These are phyloP conservation scores for Drosophila saltans DNA, from an alignment of 1,140 invertebrate species.

Conservation along the genomic window DNA sequence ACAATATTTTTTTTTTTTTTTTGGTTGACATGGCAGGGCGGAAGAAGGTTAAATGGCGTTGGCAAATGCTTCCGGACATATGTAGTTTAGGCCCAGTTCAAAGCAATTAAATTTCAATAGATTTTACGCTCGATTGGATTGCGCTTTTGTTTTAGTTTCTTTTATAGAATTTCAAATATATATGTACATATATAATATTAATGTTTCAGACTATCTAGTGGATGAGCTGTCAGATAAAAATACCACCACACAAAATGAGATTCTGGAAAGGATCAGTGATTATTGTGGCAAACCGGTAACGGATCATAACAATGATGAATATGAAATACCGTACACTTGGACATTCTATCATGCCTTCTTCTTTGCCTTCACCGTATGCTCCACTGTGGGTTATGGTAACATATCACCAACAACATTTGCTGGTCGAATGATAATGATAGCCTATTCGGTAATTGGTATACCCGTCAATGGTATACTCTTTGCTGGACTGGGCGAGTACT, in stretches of 20 bases:
- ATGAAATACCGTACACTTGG: conserved; percentile 88
- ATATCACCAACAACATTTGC: conserved; percentile 92
- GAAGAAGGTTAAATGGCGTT: conserved; percentile 62
- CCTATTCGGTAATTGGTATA: conserved; percentile 97
- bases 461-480: conserved; percentile 96
- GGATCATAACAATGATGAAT: conserved; percentile 85
- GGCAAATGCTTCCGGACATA: conserved; percentile 61
- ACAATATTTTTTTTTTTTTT: conserved; percentile 24
- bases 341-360: conserved; percentile 97
- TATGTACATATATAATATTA: not conserved
- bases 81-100: conserved; percentile 35
- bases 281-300: conserved; percentile 89
- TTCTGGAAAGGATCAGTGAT: conserved; percentile 86
- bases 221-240: conserved; percentile 85
- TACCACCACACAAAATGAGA: conserved; percentile 85
- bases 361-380: conserved; percentile 97
- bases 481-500: conserved; percentile 91
- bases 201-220: conserved; percentile 85
- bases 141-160: not conserved
- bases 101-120: conserved; percentile 61
- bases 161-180: not conserved
- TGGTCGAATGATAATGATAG: conserved; percentile 94
- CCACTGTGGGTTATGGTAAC: conserved; percentile 96
- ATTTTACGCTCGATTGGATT: conserved; percentile 58
- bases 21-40: conserved; percentile 32